phyloP scores from a whole-genome alignment of 2,113 vertebrate genomes.

The Leucopsar rothschildi region DNA sequence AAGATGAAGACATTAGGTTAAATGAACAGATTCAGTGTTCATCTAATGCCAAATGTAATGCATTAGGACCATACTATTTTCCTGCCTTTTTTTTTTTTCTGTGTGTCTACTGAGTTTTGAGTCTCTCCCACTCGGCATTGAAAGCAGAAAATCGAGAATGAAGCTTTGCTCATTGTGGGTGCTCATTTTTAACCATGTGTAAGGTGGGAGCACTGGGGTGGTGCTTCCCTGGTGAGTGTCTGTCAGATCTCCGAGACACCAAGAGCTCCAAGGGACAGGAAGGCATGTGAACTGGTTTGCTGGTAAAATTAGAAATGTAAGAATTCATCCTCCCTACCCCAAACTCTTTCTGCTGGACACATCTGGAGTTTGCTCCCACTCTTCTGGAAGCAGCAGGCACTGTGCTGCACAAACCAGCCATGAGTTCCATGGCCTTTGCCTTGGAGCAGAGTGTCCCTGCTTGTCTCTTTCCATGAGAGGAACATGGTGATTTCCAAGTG shows the following conservation, averaged over 20 bases:
- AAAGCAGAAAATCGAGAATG: neutral
- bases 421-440: neutral
- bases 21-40: neutral
- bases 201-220: neutral
- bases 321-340: neutral
- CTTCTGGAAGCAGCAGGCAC: neutral
- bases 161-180: neutral
- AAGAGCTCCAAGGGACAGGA: neutral
- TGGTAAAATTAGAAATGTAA: neutral
- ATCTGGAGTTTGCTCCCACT: neutral
- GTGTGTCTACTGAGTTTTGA: neutral
- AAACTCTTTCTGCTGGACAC: neutral
- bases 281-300: rapidly evolving
- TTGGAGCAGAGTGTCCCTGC: neutral
- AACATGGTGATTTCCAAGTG: neutral
- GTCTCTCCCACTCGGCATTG: rapidly evolving
- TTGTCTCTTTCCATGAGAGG: neutral
- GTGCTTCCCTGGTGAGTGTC: neutral
- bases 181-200: neutral
- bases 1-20: neutral
- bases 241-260: neutral
- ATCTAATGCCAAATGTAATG: neutral
- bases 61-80: neutral
- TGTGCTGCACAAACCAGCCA: neutral
- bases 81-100: neutral